A percentile compares a stretch with the other conserved stretches of the same genome.
Evolutionary conservation across 1,140 invertebrate species (phyloP).

Genomic region (Drosophila nasuta): DNA sequence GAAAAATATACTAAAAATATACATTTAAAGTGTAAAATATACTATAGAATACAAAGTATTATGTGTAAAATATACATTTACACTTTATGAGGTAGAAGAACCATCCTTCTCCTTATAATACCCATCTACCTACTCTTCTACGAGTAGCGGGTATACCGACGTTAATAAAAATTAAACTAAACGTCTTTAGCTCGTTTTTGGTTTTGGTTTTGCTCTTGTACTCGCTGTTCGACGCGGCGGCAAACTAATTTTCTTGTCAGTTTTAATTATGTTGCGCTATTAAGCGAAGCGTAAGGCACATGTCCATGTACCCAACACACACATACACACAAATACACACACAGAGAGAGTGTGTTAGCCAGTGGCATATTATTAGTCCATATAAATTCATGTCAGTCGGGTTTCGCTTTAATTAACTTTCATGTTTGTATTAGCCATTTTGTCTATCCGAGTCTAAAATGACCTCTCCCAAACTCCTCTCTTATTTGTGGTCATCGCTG

Average conservation of each 20-base stretch:
- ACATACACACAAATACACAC: not conserved
- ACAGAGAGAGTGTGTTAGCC: slow-evolving; percentile 25
- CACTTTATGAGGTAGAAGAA: no score
- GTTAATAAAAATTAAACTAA: slow-evolving; percentile 68
- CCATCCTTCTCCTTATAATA: no score
- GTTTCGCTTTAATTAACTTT: slow-evolving; percentile 83
- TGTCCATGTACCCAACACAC: slow-evolving; percentile 22
- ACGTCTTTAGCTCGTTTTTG: slow-evolving; percentile 29
- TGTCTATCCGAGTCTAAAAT: slow-evolving; percentile 58
- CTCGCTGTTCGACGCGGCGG: slow-evolving; percentile 33
- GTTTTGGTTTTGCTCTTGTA: slow-evolving; percentile 13
- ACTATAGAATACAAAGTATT: no score
- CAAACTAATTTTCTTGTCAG: slow-evolving; percentile 82
- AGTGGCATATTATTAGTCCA: slow-evolving; percentile 77
- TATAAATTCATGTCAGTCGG: slow-evolving; percentile 81
- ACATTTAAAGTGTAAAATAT: no score
- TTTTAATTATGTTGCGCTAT: slow-evolving; percentile 77
- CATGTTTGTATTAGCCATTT: slow-evolving; percentile 78
- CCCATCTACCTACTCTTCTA: no score
- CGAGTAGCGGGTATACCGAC: no score
- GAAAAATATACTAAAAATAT: no score
- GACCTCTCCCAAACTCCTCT: slow-evolving; percentile 18
- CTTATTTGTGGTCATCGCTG: not conserved
- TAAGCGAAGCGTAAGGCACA: slow-evolving; percentile 64
- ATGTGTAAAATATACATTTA: no score